Percentiles rank a stretch among this genome's conserved stretches.
Evolutionary conservation across 2,888 invertebrate genomes (phyloP).

Genomic region (Drosophila macrospina): DNA sequence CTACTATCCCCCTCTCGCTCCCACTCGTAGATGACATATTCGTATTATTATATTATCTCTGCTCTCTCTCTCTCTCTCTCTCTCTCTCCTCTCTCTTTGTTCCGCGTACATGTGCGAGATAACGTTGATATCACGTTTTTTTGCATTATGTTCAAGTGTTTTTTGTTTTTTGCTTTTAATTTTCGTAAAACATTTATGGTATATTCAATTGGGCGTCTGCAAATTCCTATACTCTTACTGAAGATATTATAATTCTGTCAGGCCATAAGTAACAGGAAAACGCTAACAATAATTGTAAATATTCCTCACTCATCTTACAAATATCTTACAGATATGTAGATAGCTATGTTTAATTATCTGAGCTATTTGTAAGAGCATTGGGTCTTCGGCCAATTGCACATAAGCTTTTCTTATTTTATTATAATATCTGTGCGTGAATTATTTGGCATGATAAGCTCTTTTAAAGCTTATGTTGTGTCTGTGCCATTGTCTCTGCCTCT

Average conservation of each 20-base stretch:
- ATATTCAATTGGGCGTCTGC: constrained; percentile 57
- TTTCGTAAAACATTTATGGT: constrained; percentile 62
- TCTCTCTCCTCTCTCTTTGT: constrained; percentile 3
- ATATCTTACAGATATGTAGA: neutral
- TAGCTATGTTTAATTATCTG: no score
- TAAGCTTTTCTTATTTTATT: constrained; percentile 5
- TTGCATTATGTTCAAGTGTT: constrained; percentile 29
- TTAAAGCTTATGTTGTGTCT: constrained; percentile 33
- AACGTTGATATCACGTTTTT: constrained; percentile 49
- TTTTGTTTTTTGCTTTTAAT: constrained; percentile 29
- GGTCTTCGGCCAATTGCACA: neutral
- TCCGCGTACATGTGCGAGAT: constrained; percentile 34
- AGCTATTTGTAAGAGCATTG: neutral
- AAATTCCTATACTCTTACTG: constrained; percentile 2
- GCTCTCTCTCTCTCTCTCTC: neutral
- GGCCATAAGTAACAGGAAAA: neutral
- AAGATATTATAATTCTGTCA: neutral
- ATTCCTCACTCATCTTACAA: neutral
- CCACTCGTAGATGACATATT: no score
- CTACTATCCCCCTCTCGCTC: constrained; percentile 22
- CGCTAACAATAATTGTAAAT: no score
- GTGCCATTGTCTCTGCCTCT: neutral
- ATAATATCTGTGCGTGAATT: constrained; percentile 17
- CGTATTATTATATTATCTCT: no score
- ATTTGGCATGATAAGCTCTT: constrained; percentile 56